Evolutionary conservation across 2,113 vertebrate species (phyloP).

Genomic region (Pollachius pollachius): DNA sequence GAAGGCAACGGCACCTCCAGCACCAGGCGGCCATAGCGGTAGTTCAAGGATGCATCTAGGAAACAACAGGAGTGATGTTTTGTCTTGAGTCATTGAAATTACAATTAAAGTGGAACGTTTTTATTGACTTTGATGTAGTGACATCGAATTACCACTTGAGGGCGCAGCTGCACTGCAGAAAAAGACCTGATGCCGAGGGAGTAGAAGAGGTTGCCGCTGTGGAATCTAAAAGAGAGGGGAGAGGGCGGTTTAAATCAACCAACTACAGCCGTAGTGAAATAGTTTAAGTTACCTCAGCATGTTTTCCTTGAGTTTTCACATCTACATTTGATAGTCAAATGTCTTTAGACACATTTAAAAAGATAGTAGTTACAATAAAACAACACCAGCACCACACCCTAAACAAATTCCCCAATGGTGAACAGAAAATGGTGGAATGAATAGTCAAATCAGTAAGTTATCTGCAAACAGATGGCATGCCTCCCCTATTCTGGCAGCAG

Average conservation of each 20-base stretch:
- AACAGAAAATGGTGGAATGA: constrained; percentile 8
- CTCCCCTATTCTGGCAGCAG: no score
- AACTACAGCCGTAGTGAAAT: neutral
- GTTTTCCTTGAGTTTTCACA: no score
- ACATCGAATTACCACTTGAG: constrained; percentile 60
- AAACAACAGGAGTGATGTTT: neutral
- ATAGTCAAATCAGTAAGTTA: constrained; percentile 7
- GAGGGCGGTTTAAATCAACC: neutral
- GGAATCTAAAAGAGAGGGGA: constrained; percentile 30
- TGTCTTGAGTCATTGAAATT: neutral
- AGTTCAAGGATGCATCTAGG: constrained; percentile 78
- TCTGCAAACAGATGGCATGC: neutral
- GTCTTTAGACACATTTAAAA: no score
- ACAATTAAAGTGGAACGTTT: no score
- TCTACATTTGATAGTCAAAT: no score
- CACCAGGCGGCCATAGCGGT: constrained; percentile 82
- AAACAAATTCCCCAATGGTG: constrained; percentile 22
- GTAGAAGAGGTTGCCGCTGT: constrained; percentile 6
- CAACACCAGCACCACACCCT: neutral
- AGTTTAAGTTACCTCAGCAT: neutral
- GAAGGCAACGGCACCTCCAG: constrained; percentile 85
- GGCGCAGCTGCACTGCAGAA: constrained; percentile 60
- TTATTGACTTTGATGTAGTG: constrained; percentile 11
- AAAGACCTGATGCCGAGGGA: constrained; percentile 20
- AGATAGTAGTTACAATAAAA: neutral